These are phyloP conservation scores for Trachurus trachurus DNA, from an alignment of 2,797 vertebrate species.

Conservation along the genomic window DNA sequence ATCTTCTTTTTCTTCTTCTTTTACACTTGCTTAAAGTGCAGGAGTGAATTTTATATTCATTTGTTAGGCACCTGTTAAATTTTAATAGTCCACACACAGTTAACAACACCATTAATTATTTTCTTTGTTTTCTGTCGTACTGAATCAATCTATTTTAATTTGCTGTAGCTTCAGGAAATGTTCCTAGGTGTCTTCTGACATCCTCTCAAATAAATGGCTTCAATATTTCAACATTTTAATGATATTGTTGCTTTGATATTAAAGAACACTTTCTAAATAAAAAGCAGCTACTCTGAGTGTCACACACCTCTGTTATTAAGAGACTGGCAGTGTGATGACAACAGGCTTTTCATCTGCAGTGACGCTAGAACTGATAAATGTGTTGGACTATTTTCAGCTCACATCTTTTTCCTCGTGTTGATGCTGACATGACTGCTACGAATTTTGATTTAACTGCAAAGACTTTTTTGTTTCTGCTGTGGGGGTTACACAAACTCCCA, in stretches of 20 bases:
- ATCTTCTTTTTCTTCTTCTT: neutral
- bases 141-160: neutral
- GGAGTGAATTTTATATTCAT: neutral
- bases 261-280: neutral
- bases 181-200: neutral
- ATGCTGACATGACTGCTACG: neutral
- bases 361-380: neutral
- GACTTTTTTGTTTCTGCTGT: neutral
- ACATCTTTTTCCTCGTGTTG: neutral
- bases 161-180: too few relatives aligned
- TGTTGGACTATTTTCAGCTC: too few relatives aligned
- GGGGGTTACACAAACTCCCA: conserved; percentile 15
- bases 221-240: neutral
- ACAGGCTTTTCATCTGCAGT: neutral
- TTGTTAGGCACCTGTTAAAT: too few relatives aligned
- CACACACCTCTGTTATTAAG: neutral
- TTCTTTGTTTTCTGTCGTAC: too few relatives aligned
- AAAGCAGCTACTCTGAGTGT: neutral
- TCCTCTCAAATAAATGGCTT: neutral
- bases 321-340: too few relatives aligned
- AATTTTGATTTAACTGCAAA: neutral
- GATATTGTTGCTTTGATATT: neutral
- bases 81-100: too few relatives aligned
- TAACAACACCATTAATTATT: too few relatives aligned
- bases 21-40: neutral